phyloP scores from a whole-genome alignment of 1,140 invertebrate species.

The Palaemon carinicauda region DNA sequence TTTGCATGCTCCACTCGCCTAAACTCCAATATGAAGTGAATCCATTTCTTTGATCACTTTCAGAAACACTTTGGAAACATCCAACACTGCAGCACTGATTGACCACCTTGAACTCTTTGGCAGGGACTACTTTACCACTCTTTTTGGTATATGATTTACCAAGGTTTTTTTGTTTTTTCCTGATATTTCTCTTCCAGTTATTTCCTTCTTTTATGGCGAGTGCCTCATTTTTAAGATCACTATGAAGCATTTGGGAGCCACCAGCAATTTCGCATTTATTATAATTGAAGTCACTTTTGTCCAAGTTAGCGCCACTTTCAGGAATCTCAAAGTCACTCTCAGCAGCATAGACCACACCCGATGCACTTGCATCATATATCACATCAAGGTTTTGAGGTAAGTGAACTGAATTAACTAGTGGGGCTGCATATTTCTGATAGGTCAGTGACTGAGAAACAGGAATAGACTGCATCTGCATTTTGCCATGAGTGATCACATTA shows the following conservation, averaged over 20 bases:
- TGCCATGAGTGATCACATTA: too few species aligned
- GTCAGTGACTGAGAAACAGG: too few species aligned
- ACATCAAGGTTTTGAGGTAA: too few species aligned
- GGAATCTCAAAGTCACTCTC: too few species aligned
- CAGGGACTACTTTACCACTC: neutral
- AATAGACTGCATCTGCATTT: too few species aligned
- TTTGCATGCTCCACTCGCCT: constrained; percentile 2
- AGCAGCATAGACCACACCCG: too few species aligned
- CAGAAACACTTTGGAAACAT: neutral
- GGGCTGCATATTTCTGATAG: too few species aligned
- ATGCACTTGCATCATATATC: too few species aligned
- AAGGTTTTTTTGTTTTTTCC: neutral
- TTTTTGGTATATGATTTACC: neutral
- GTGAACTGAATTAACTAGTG: too few species aligned
- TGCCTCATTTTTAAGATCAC: neutral
- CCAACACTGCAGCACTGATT: neutral
- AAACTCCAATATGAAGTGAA: neutral
- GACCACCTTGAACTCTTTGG: neutral
- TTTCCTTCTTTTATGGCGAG: neutral
- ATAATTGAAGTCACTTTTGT: too few species aligned
- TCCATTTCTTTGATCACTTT: neutral
- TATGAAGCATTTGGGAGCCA: neutral
- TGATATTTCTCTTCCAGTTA: neutral
- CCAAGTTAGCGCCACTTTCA: too few species aligned
- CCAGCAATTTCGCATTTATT: neutral